These are phyloP conservation scores for Dicerorhinus sumatrensis DNA, from an alignment of 2,113 vertebrate species.

Conservation along the genomic window DNA sequence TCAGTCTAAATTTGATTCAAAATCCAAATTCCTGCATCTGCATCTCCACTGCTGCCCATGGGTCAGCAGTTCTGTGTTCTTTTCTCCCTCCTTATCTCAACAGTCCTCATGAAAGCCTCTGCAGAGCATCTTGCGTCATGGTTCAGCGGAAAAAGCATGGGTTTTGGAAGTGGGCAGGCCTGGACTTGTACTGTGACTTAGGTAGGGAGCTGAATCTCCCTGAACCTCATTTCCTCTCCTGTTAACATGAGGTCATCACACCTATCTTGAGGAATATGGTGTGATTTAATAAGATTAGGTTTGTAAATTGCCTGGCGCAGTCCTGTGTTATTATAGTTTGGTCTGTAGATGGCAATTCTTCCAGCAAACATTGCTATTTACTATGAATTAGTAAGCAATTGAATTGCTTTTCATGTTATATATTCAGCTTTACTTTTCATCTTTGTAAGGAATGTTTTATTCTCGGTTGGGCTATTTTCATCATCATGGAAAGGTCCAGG, in stretches of 20 bases:
- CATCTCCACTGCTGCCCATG: background rate
- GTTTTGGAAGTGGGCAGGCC: background rate
- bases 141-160: background rate
- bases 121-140: background rate
- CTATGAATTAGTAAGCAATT: slow-evolving; percentile 18
- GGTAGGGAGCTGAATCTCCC: background rate
- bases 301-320: background rate
- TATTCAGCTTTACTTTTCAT: background rate
- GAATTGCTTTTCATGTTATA: background rate
- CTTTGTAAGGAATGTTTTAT: background rate
- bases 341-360: background rate
- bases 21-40: background rate
- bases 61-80: background rate
- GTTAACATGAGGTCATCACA: background rate
- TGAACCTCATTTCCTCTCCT: background rate
- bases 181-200: background rate
- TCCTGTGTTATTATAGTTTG: background rate
- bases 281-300: background rate
- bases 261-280: background rate
- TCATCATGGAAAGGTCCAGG: background rate
- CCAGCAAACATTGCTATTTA: background rate
- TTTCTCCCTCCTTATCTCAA: background rate
- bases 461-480: slow-evolving; percentile 6
- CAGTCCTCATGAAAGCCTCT: background rate
- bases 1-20: background rate